phyloP scores from a whole-genome alignment of 2,113 vertebrate species.

The Bucco capensis region DNA sequence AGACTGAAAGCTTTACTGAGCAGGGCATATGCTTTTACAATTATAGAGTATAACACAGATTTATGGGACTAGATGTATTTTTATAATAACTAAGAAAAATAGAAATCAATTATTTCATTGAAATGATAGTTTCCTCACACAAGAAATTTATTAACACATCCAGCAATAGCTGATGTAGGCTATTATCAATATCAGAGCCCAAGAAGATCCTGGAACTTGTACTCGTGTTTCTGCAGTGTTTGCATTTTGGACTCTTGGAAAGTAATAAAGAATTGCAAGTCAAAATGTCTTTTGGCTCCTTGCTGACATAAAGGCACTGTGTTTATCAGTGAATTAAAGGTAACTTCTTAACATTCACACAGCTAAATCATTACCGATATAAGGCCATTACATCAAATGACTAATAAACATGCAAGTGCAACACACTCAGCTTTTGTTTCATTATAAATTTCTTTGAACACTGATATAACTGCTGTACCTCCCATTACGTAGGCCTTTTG shows the following conservation, averaged over 20 bases:
- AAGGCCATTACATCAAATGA: not conserved
- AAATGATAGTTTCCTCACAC: not conserved
- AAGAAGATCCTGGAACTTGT: not conserved
- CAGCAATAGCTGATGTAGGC: not conserved
- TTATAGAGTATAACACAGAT: not conserved
- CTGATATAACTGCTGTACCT: not conserved
- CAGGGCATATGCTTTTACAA: not conserved
- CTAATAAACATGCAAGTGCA: not conserved
- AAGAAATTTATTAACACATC: not conserved
- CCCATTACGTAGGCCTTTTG: not conserved
- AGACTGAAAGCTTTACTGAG: not conserved
- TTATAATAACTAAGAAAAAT: not conserved
- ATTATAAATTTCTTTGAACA: not conserved
- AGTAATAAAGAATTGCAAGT: conserved; percentile 3
- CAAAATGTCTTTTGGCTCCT: not conserved
- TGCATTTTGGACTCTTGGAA: not conserved
- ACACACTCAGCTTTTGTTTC: not conserved
- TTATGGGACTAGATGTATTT: not conserved
- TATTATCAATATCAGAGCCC: not conserved
- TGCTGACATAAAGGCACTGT: not conserved
- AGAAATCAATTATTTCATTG: not conserved
- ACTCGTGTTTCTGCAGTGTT: not conserved
- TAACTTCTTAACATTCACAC: not conserved
- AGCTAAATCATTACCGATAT: not conserved
- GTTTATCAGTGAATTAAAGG: not conserved